These are phyloP conservation scores for Columbina picui DNA, from an alignment of 2,113 vertebrate species.

Conservation along the genomic window DNA sequence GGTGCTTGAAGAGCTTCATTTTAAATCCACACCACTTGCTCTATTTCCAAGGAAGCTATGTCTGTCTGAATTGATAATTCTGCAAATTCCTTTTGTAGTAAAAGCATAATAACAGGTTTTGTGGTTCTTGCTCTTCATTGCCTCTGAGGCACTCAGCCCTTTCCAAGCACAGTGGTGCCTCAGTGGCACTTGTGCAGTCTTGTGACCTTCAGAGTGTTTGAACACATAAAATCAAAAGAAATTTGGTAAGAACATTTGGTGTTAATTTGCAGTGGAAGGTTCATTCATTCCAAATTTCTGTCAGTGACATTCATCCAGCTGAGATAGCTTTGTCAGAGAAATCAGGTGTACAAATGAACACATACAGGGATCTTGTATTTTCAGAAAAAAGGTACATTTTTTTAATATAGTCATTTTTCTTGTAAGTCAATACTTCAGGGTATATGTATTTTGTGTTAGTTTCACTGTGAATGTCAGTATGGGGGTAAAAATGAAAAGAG, in stretches of 20 bases:
- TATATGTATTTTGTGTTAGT: neutral
- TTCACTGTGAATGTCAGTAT: neutral
- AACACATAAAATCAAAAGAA: neutral
- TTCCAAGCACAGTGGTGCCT: neutral
- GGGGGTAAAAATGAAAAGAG: neutral
- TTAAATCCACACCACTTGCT: neutral
- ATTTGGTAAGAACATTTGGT: neutral
- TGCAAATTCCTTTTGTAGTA: neutral
- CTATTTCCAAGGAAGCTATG: neutral
- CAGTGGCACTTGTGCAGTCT: neutral
- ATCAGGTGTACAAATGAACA: neutral
- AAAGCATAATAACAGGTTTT: neutral
- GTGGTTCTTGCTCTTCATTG: neutral
- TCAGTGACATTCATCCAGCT: neutral
- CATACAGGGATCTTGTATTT: neutral
- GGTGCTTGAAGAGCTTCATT: neutral
- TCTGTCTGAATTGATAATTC: neutral
- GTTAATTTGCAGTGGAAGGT: neutral
- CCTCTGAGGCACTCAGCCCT: neutral
- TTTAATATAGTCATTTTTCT: neutral
- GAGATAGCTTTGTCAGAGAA: neutral
- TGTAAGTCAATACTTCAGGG: neutral
- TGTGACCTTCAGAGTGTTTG: neutral
- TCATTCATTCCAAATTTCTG: neutral
- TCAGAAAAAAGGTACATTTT: neutral